phyloP scores from a whole-genome alignment of 2,797 vertebrate genomes.

The Artibeus jamaicensis region DNA sequence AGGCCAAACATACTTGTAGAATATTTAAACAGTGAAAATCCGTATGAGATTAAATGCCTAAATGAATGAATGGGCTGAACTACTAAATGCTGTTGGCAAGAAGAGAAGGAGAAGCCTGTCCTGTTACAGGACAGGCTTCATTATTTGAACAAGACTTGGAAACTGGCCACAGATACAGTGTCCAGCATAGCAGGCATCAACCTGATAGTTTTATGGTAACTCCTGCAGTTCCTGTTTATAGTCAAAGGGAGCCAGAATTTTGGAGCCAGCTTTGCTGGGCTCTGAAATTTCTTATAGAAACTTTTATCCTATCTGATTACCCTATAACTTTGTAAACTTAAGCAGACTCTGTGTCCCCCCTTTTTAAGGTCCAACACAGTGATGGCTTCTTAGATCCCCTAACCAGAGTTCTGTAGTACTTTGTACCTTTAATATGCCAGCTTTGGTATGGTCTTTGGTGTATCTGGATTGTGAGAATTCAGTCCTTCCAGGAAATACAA shows the following conservation, averaged over 20 bases:
- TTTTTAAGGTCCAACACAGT: background rate
- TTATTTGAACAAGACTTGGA: background rate
- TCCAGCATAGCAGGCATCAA: background rate
- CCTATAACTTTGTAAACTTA: background rate
- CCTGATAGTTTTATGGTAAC: background rate
- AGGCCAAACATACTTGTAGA: background rate
- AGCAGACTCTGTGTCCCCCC: background rate
- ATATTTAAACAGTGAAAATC: constrained; percentile 17
- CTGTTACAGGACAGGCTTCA: background rate
- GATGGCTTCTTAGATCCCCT: background rate
- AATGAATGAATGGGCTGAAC: background rate
- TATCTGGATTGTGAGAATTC: background rate
- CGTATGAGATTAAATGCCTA: background rate
- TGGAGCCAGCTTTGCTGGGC: background rate
- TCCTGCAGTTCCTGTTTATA: background rate
- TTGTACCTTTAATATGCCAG: background rate
- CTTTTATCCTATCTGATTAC: background rate
- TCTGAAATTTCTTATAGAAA: background rate
- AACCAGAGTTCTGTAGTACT: background rate
- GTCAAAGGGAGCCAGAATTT: background rate
- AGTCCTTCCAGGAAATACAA: background rate
- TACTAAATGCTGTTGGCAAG: background rate
- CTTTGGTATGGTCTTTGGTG: background rate
- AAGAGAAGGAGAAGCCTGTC: background rate
- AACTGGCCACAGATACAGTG: background rate